phyloP scores from a whole-genome alignment of 2,888 invertebrate species.

The Papilio elwesi region DNA sequence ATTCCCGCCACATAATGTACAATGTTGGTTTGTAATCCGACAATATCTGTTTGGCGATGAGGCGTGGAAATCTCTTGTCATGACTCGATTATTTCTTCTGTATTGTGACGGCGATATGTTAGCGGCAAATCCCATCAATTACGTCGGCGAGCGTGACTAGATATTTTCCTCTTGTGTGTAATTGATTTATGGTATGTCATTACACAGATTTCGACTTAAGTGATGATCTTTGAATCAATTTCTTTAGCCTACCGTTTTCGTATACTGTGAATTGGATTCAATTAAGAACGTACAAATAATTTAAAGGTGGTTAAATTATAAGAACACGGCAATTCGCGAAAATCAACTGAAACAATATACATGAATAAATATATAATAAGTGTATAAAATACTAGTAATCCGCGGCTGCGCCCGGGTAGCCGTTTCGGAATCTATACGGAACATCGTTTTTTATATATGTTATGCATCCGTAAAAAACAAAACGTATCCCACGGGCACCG shows the following conservation, averaged over 20 bases:
- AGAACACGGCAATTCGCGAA: too few relatives aligned
- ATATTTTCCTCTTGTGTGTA: constrained; percentile 18
- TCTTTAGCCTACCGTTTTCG: background rate
- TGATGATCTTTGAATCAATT: constrained; percentile 24
- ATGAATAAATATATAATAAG: too few relatives aligned
- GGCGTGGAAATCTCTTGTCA: background rate
- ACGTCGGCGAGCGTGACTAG: constrained; percentile 17
- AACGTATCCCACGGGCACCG: too few relatives aligned
- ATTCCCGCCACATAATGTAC: background rate
- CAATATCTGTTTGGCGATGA: constrained; percentile 17
- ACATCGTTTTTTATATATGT: too few relatives aligned
- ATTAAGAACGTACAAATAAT: too few relatives aligned
- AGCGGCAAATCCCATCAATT: constrained; percentile 18
- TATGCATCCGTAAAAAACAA: too few relatives aligned
- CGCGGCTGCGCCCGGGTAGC: too few relatives aligned
- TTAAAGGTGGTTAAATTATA: too few relatives aligned
- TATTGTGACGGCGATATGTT: constrained; percentile 21
- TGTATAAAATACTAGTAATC: too few relatives aligned
- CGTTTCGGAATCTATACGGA: too few relatives aligned
- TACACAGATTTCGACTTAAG: constrained; percentile 22
- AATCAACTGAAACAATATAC: too few relatives aligned
- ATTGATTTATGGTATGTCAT: constrained; percentile 31
- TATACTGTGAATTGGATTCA: background rate
- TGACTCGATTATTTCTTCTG: constrained; percentile 17
- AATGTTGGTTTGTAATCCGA: background rate